Percentiles rank a stretch among this genome's conserved stretches.
These are phyloP conservation scores for Epinotia ramella DNA, from an alignment of 2,888 invertebrate species.

Conservation along the genomic window DNA sequence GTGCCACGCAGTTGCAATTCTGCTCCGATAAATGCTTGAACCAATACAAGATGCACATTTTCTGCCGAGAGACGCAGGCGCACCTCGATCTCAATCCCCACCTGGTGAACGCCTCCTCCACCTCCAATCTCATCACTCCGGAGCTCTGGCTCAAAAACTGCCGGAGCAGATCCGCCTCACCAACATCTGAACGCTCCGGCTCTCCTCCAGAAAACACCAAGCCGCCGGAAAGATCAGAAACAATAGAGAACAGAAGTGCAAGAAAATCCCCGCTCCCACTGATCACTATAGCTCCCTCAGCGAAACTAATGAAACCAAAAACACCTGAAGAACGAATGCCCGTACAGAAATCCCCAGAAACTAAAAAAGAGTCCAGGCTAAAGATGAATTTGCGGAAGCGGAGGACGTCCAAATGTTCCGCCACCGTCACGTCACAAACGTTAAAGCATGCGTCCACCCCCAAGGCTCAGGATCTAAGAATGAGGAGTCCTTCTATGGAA, in stretches of 20 bases:
- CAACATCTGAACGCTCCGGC: conserved; percentile 83
- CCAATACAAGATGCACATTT: conserved; percentile 98
- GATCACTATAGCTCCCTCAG: conserved; percentile 88
- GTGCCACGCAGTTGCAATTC: conserved; percentile 95
- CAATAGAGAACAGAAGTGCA: conserved; percentile 65
- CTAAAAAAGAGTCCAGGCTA: conserved; percentile 71
- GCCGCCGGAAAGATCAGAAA: conserved; percentile 63
- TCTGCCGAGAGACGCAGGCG: conserved; percentile 96
- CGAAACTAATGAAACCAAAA: conserved; percentile 86
- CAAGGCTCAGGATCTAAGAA: conserved; percentile 78
- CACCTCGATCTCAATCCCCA: conserved; percentile 95
- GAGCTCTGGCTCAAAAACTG: conserved; percentile 96
- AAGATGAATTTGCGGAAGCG: conserved; percentile 81
- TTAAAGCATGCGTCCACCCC: conserved; percentile 69
- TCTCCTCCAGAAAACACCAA: conserved; percentile 80
- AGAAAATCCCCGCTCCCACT: conserved; percentile 86
- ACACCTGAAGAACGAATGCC: conserved; percentile 68
- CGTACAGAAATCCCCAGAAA: conserved; percentile 74
- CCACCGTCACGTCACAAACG: conserved; percentile 77
- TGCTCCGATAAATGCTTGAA: conserved; percentile 97
- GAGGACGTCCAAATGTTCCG: conserved; percentile 75
- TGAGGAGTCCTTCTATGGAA: conserved; percentile 75
- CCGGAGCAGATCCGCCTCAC: conserved; percentile 87
- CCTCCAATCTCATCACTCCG: conserved; percentile 91
- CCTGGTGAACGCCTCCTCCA: conserved; percentile 81